Base-by-base conservation (phyloP, 2,888 invertebrate genomes). In the Drepanosiphum platanoidis region DNA sequence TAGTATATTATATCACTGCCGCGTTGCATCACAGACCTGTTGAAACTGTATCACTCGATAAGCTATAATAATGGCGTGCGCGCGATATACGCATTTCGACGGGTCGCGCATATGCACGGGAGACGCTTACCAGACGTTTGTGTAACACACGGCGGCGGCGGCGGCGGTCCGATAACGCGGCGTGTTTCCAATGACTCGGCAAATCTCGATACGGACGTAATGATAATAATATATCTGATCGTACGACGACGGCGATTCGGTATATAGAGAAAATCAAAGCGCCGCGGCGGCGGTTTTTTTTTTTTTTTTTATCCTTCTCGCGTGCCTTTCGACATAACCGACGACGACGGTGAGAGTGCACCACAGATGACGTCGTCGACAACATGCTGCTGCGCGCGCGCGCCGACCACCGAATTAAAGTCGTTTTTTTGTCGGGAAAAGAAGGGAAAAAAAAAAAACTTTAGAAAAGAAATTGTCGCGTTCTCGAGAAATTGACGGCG, bases 11-110 rank as follows among this genome's bases (percentile, higher is more conserved):
- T 74, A 52, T 74, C 52, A 74, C 15, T 52, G 52, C n/a, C 52
- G 32, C 32, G 74, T 74, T 74, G 13, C 74, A 22, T 74, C 46
- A 74, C 32, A 52, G n/a, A 74, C 74, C 52, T 46, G 74, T 74
- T 34, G 74, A 52, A 74, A 74, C 34, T n/a, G n/a, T 74, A 74
- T 74, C 52, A 72, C 30, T 74, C 9, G 52, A 74, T 52, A 32
- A n/a, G 32, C 13, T 70, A 34, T 8, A 42, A 42, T n/a, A n/a
- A n/a, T n/a, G n/a, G 30, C 13, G 42, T 36, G 36, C 39, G 71
- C 15, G 18, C 8, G 46, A 30, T n/a, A 72, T 72, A 72, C 30
- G 46, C 30, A 72, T 46, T 72, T 72, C 72, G 72, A 72, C 22
- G 27, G 61, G 9, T 61, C 22, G 27, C n/a, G 9, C 27, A 27